phyloP scores from a whole-genome alignment of 2,888 invertebrate genomes.

The Meteorus colon region DNA sequence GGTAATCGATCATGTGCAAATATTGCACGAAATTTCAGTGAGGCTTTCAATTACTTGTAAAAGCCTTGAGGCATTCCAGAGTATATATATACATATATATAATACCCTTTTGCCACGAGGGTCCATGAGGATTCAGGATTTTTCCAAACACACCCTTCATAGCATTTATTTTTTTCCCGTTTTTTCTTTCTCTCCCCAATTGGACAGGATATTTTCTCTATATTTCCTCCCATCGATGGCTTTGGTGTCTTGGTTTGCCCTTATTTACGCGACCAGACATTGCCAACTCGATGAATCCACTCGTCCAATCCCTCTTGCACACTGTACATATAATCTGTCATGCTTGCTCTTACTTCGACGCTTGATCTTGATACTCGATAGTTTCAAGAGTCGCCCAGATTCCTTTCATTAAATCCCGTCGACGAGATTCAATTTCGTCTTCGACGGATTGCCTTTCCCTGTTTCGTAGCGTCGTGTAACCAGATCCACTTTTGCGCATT shows the following conservation, averaged over 20 bases:
- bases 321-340: constrained; percentile 50
- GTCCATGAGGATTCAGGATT: constrained; percentile 15
- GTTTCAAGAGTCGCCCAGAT: constrained; percentile 51
- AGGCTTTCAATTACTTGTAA: constrained; percentile 38
- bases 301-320: background rate
- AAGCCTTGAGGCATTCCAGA: constrained; percentile 34
- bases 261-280: constrained; percentile 15
- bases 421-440: constrained; percentile 69
- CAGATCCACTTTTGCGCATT: constrained; percentile 63
- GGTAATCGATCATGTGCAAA: constrained; percentile 39
- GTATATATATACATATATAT: background rate
- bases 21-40: constrained; percentile 34
- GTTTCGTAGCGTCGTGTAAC: constrained; percentile 65
- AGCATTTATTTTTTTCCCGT: constrained; percentile 12
- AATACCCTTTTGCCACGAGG: constrained; percentile 12
- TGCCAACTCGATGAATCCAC: background rate
- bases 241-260: background rate
- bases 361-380: constrained; percentile 55
- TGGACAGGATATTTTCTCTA: background rate
- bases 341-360: constrained; percentile 34
- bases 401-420: constrained; percentile 63
- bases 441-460: constrained; percentile 69
- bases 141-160: background rate
- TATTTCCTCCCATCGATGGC: background rate
- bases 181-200: background rate